Base-by-base conservation (phyloP, 2,113 vertebrate species). In the Thunnus maccoyii region DNA sequence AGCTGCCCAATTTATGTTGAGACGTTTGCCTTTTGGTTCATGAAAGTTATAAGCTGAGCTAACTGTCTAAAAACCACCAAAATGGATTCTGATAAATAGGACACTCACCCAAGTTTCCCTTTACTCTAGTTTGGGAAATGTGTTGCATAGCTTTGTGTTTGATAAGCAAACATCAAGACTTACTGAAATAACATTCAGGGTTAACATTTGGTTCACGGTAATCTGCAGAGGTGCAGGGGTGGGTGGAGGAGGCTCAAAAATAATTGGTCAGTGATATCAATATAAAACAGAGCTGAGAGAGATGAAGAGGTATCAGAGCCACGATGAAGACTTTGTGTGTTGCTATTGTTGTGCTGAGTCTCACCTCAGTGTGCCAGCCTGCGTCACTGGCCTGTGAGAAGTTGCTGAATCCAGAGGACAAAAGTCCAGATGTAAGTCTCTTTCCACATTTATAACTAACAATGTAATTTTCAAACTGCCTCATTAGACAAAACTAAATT, bases 301-400 rank as follows among this genome's bases (percentile, higher is more conserved):
- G 14, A 51, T 22, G 50, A 6, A n/a, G 5, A 10, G 16, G 16
- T 9, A 18, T 50, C 44, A 66, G 27, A 85, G 20, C 20, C 55
- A 78, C 0, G 3, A 91, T 91, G 83, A 89, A 79, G 71, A 64
- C 71, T 30, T 47, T 83, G 64, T 86, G 62, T 60, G 62, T 76
- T 72, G 74, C 51, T 52, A n/a, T 57, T 51, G 48, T 84, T 61
- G 51, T 72, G 52, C 17, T 85, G 80, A 82, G 74, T 68, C 71
- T 91, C 63, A 15, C 50, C 51, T 76, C 87, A 48, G 80, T 71
- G 5, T 18, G 77, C 55, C 64, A 75, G 77, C 3, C 76, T 69
- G 82, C 85, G 1, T 17, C 86, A 0, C 56, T 91, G 73, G 48
- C 70, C 14, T 88, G 86, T 76, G 30, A 87, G 17, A 30, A 70